Percentiles rank a stretch among this genome's conserved stretches.
These are phyloP conservation scores for Loriculus beryllinus DNA, from an alignment of 2,797 vertebrate species.

Conservation along the genomic window DNA sequence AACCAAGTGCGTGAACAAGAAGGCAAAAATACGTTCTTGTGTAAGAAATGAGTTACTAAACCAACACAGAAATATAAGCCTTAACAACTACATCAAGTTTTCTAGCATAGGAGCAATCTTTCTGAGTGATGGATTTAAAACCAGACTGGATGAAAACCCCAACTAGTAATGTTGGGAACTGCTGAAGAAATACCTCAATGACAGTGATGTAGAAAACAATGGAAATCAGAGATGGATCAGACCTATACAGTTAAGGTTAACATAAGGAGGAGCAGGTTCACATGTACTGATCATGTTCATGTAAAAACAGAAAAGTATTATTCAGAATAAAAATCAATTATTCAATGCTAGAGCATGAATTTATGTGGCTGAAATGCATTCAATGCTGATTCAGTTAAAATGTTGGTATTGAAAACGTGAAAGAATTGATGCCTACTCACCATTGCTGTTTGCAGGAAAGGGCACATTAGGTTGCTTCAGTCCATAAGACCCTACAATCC, in stretches of 20 bases:
- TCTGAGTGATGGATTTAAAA: background rate
- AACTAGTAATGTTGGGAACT: background rate
- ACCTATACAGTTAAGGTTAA: background rate
- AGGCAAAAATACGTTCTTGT: background rate
- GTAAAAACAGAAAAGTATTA: background rate
- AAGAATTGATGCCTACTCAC: constrained; percentile 72
- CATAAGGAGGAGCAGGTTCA: background rate
- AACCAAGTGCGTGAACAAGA: background rate
- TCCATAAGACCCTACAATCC: constrained; percentile 76
- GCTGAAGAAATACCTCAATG: background rate
- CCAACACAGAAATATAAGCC: background rate
- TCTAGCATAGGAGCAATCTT: background rate
- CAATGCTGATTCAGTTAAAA: background rate
- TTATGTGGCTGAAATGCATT: background rate
- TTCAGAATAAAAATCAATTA: background rate
- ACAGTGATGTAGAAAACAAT: background rate
- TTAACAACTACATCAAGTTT: background rate
- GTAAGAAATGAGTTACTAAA: background rate
- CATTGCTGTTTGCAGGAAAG: constrained; percentile 81
- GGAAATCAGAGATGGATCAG: background rate
- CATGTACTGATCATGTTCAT: fast-evolving
- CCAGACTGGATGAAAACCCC: background rate
- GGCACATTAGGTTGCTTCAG: constrained; percentile 81
- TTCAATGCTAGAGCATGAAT: background rate
- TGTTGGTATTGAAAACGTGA: too few species aligned